phyloP scores from a whole-genome alignment of 2,797 vertebrate genomes.

The Onychomys leucogaster region DNA sequence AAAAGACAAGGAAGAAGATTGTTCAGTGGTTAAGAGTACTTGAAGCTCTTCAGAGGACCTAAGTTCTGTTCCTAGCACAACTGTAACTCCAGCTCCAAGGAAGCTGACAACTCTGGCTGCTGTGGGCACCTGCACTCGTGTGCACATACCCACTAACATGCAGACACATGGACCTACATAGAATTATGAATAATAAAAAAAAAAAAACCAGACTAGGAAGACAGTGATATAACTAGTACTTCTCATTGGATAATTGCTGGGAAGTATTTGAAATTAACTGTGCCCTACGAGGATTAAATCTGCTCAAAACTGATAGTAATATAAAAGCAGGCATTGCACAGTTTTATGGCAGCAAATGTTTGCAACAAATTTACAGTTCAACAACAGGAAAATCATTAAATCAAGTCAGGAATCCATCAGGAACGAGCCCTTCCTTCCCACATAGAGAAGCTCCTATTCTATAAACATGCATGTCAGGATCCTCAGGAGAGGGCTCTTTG shows the following conservation, averaged over 20 bases:
- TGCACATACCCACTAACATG: neutral
- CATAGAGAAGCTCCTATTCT: neutral
- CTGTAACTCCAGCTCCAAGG: neutral
- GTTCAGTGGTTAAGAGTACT: neutral
- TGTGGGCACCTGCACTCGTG: neutral
- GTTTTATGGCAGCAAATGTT: conserved; percentile 32
- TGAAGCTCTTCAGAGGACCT: neutral
- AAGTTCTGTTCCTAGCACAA: neutral
- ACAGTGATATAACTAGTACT: conserved; percentile 31
- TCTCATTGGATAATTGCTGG: conserved; percentile 36
- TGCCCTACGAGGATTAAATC: neutral
- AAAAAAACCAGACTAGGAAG: neutral
- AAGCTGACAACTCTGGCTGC: neutral
- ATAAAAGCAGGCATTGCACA: conserved; percentile 4
- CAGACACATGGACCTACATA: neutral
- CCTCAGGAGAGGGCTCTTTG: neutral
- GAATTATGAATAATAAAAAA: neutral
- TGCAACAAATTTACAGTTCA: conserved; percentile 11
- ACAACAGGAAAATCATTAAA: neutral
- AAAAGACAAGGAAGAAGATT: conserved; percentile 17
- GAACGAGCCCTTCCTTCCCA: neutral
- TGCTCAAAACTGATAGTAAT: neutral
- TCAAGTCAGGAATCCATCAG: neutral
- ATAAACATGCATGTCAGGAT: neutral
- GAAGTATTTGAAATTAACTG: conserved; percentile 9